Base-by-base conservation (phyloP, 2,888 invertebrate genomes). In the Drymonia ruficornis region DNA sequence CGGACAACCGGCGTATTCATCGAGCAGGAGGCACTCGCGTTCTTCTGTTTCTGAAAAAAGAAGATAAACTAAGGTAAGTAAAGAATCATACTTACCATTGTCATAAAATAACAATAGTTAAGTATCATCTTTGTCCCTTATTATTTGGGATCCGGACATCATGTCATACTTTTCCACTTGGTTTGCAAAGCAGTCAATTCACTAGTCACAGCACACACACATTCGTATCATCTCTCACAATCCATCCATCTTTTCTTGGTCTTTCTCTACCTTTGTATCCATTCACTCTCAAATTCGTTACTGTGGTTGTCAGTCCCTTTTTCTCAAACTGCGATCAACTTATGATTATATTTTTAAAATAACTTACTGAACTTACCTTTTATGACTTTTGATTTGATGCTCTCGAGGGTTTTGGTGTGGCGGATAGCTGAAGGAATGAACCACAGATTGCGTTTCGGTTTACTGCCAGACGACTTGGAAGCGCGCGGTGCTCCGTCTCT, bases 11-110 rank as follows among this genome's bases (percentile, higher is more conserved):
- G 84, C 86, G 64, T 94, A 94, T 60, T 94, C 94, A 55, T 94
- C 94, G 15, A 95, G 83, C 1, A 95, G 83, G 18, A 95, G 84
- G 64, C 93, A 94, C 74, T 95, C 94, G 16, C 94, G 87, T 72
- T 94, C 94, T 72, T 93, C 94, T 13, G 90, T 90, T 72, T 87
- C 89, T 86, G 74, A 65, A 81, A 72, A 29, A 53, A 43, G 9
- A 19, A 42, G 1, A n/a, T n/a, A n/a, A n/a, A n/a, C n/a, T n/a
- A n/a, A n/a, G n/a, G n/a, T n/a, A n/a, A n/a, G n/a, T n/a, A n/a
- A n/a, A n/a, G n/a, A n/a, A n/a, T 42, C 11, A 2, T 42, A 18
- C 11, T 42, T 42, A 9, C 13, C n/a, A 42, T 18, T 19, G 19
- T 16, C 42, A 42, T 18, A n/a, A 40, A n/a, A 40, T 11, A 31